These are phyloP conservation scores for Muricea muricata DNA, from an alignment of 92 coral and sea anemone genomes.

Conservation along the genomic window DNA sequence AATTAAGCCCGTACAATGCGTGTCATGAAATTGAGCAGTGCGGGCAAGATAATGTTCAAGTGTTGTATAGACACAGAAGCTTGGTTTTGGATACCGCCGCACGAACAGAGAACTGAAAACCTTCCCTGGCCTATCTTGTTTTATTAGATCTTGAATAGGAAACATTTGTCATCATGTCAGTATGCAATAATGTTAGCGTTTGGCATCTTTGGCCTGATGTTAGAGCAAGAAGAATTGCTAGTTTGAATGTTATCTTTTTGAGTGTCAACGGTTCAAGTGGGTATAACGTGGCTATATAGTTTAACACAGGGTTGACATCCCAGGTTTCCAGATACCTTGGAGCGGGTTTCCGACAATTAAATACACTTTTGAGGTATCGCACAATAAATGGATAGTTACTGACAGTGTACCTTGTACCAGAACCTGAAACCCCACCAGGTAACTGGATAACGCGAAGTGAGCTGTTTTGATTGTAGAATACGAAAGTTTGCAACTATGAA, in stretches of 20 bases:
- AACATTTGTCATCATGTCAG: constrained; percentile 41
- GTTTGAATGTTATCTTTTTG: constrained; percentile 64
- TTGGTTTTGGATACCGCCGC: too few species aligned
- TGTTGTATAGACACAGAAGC: neutral
- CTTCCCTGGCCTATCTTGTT: constrained; percentile 70
- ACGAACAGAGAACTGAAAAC: constrained; percentile 64
- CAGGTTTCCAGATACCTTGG: constrained; percentile 62
- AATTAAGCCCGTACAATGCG: constrained; percentile 45
- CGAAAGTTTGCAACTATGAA: too few species aligned
- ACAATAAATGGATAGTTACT: too few species aligned
- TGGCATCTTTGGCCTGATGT: constrained; percentile 68
- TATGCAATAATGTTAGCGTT: constrained; percentile 53
- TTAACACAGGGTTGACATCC: constrained; percentile 60
- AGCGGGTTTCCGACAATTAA: constrained; percentile 59
- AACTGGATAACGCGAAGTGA: too few species aligned
- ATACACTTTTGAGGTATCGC: constrained; percentile 63
- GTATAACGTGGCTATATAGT: constrained; percentile 47
- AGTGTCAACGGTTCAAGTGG: constrained; percentile 49
- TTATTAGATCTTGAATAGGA: constrained; percentile 54
- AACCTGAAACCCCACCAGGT: too few species aligned
- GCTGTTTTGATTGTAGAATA: too few species aligned
- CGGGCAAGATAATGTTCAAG: constrained; percentile 29
- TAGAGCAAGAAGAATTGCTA: constrained; percentile 62
- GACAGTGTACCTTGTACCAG: too few species aligned
- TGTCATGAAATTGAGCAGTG: too few species aligned